These are phyloP conservation scores for Tupiocoris notatus DNA, from an alignment of 2,888 invertebrate species.

Conservation along the genomic window DNA sequence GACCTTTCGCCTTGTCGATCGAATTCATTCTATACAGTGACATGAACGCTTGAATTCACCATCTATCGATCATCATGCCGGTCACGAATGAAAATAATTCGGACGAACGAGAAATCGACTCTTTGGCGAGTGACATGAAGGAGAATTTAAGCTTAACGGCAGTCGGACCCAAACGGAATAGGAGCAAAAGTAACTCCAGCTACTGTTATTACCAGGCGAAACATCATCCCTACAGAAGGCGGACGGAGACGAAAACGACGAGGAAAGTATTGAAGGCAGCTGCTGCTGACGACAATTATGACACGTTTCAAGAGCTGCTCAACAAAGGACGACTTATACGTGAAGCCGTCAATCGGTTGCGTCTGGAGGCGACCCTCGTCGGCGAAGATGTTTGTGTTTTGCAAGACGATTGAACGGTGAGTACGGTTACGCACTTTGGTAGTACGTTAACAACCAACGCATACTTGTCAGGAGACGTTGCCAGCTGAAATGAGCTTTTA, in stretches of 20 bases:
- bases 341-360: conserved; percentile 32
- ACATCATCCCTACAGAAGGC: conserved; percentile 6
- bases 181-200: conserved; percentile 3
- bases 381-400: not conserved
- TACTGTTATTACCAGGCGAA: not conserved
- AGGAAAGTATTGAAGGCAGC: not conserved
- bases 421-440: not conserved
- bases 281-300: conserved; percentile 17
- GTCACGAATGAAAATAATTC: conserved; percentile 8
- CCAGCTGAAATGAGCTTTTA: too few relatives aligned
- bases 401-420: not conserved
- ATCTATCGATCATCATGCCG: not conserved
- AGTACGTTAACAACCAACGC: too few relatives aligned
- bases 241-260: not conserved
- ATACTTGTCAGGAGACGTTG: not conserved
- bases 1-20: too few relatives aligned
- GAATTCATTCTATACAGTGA: not conserved
- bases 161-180: not conserved
- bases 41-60: not conserved
- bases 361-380: not conserved
- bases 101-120: conserved; percentile 22
- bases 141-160: conserved; percentile 21
- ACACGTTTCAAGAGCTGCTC: conserved; percentile 32
- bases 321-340: conserved; percentile 35
- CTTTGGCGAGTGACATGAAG: conserved; percentile 27